These are phyloP conservation scores for Dissostichus mawsoni DNA, from an alignment of 2,113 vertebrate species.

Conservation along the genomic window DNA sequence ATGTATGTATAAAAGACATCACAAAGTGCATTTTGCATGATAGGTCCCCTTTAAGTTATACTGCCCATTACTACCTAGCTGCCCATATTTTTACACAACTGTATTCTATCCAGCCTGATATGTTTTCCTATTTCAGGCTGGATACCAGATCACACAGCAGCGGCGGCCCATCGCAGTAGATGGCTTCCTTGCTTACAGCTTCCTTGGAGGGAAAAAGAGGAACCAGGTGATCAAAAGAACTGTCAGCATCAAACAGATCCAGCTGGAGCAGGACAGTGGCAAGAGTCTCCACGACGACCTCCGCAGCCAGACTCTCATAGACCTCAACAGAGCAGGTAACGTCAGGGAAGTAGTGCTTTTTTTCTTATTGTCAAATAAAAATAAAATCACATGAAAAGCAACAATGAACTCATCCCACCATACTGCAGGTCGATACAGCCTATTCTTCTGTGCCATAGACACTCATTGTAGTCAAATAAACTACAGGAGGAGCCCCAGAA, in stretches of 20 bases:
- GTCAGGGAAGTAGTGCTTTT: not conserved
- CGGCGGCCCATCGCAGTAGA: slow-evolving; percentile 92
- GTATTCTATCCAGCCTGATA: not conserved
- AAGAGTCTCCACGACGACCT: slow-evolving; percentile 94
- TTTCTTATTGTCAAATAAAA: not conserved
- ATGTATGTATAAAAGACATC: no score
- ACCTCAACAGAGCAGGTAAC: slow-evolving; percentile 96
- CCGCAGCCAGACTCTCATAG: slow-evolving; percentile 90
- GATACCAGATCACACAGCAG: slow-evolving; percentile 98
- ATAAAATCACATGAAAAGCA: not conserved
- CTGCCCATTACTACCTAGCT: not conserved
- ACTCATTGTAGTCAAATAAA: not conserved
- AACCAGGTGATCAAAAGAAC: slow-evolving; percentile 85
- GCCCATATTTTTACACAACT: not conserved
- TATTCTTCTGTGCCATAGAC: not conserved
- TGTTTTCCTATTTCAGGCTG: slow-evolving; percentile 83
- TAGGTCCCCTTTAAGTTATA: not conserved
- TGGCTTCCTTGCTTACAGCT: slow-evolving; percentile 87
- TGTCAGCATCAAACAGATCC: slow-evolving; percentile 93
- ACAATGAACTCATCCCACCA: not conserved
- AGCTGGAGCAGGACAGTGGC: slow-evolving; percentile 98
- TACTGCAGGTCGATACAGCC: not conserved
- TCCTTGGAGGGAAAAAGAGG: slow-evolving; percentile 80
- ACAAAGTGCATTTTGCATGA: no score
- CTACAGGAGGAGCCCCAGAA: no score